A percentile compares a stretch with the other conserved stretches of the same genome.
phyloP scores from a whole-genome alignment of 2,113 vertebrate genomes.

The Dipodomys spectabilis region DNA sequence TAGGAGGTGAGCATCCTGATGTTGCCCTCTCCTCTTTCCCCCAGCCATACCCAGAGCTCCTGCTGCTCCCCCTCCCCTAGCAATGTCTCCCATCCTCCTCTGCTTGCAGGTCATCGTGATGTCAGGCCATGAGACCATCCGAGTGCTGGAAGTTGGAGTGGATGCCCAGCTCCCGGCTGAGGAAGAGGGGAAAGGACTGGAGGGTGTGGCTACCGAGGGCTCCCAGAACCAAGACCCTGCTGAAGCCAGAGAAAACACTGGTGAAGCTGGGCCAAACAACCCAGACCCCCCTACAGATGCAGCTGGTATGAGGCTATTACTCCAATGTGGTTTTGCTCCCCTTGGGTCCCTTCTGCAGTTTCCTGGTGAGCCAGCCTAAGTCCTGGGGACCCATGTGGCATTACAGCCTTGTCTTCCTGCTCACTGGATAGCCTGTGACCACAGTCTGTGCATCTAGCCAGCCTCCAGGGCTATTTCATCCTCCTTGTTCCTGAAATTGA shows the following conservation, averaged over 20 bases:
- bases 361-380: not conserved
- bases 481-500: not conserved
- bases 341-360: not conserved
- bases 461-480: not conserved
- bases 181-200: conserved; percentile 83
- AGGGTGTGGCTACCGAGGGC: conserved; percentile 68
- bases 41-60: not conserved
- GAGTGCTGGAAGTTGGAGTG: conserved; percentile 95
- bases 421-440: not conserved
- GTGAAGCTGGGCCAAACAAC: conserved; percentile 66
- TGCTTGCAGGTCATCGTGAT: conserved; percentile 95
- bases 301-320: conserved; percentile 77
- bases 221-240: conserved; percentile 61
- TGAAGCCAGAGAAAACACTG: conserved; percentile 13
- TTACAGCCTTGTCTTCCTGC: not conserved
- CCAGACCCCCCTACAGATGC: conserved; percentile 70
- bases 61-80: not conserved
- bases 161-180: conserved; percentile 88
- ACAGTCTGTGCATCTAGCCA: not conserved
- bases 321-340: not conserved
- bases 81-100: not conserved
- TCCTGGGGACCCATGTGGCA: not conserved
- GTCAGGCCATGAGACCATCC: conserved; percentile 97
- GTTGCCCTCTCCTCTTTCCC: not conserved
- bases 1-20: not conserved